A percentile compares a stretch with the other conserved stretches of the same genome.
These are phyloP conservation scores for Manis javanica DNA, from an alignment of 2,797 vertebrate genomes.

Conservation along the genomic window DNA sequence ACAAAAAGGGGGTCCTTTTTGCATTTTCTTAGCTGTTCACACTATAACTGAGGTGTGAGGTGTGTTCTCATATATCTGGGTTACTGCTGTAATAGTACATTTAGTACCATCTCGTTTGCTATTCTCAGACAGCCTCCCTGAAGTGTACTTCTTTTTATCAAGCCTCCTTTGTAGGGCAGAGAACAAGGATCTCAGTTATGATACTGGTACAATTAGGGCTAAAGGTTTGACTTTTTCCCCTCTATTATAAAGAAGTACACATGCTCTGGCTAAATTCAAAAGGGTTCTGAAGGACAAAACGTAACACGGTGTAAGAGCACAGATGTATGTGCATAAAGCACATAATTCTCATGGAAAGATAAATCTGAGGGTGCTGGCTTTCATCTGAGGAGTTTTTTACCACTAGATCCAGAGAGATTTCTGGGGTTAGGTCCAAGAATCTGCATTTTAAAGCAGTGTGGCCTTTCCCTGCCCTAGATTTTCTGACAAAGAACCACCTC, in stretches of 20 bases:
- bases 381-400: not conserved
- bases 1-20: not conserved
- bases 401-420: not conserved
- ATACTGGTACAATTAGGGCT: not conserved
- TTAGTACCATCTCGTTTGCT: not conserved
- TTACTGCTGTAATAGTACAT: not conserved
- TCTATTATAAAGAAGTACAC: not conserved
- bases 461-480: not conserved
- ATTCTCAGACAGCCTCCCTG: not conserved
- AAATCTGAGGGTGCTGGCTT: fast-evolving
- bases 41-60: not conserved
- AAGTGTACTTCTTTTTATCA: not conserved
- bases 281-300: not conserved
- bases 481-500: not conserved
- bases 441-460: not conserved
- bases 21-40: not conserved
- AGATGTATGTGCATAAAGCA: not conserved
- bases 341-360: not conserved
- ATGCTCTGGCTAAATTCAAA: not conserved
- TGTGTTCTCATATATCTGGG: not conserved
- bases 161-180: not conserved
- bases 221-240: not conserved
- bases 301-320: not conserved
- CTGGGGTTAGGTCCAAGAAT: not conserved
- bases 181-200: not conserved